Evolutionary conservation across 2,113 vertebrate genomes (phyloP).

Genomic region (Cricetomys ansorgei): DNA sequence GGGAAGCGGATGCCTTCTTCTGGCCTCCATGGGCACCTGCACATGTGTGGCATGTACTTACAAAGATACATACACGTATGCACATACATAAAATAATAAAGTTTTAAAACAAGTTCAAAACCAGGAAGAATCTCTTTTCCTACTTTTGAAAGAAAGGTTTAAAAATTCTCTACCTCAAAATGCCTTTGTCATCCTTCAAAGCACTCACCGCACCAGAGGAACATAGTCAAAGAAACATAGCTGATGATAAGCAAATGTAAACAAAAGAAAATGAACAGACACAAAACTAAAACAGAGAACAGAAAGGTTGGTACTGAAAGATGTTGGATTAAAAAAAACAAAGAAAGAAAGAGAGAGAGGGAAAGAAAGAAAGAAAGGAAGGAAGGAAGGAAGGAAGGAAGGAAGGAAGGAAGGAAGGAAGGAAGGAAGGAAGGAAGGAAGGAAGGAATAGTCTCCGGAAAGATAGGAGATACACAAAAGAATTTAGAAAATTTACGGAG

Average conservation of each 20-base stretch:
- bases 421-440: too few species aligned
- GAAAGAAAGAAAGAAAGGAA: too few species aligned
- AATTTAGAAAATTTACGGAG: background rate
- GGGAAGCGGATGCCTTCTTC: background rate
- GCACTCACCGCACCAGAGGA: background rate
- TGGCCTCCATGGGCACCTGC: background rate
- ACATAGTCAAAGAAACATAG: background rate
- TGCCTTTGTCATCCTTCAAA: background rate
- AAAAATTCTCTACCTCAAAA: constrained; percentile 1
- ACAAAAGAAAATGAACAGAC: background rate
- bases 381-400: too few species aligned
- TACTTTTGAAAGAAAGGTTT: background rate
- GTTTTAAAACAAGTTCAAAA: background rate
- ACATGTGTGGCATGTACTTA: background rate
- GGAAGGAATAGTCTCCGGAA: background rate
- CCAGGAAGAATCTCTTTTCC: background rate
- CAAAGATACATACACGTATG: background rate
- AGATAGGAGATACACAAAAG: background rate
- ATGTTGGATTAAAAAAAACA: too few species aligned
- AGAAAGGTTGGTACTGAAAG: background rate
- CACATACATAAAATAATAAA: background rate
- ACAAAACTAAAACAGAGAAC: background rate
- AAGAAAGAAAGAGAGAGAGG: too few species aligned
- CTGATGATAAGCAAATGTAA: background rate
- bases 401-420: too few species aligned